A percentile compares a stretch with the other conserved stretches of the same genome.
phyloP scores from a whole-genome alignment of 2,888 invertebrate genomes.

The Mythimna loreyi region DNA sequence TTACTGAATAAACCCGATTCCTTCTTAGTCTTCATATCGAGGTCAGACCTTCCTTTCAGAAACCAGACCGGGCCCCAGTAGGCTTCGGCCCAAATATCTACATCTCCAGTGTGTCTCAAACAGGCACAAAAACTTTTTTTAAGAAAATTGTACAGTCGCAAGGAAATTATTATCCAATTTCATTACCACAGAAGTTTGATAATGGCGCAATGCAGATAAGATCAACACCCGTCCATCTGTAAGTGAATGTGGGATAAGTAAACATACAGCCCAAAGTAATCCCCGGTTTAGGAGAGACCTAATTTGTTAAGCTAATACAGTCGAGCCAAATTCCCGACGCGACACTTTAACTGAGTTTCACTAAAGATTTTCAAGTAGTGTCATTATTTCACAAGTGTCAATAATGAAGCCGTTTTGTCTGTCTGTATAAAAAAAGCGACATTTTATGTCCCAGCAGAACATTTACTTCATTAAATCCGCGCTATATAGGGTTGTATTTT shows the following conservation, averaged over 20 bases:
- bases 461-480: constrained; percentile 68
- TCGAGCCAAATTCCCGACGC: constrained; percentile 17
- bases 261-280: constrained; percentile 40
- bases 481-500: constrained; percentile 59
- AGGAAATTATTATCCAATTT: constrained; percentile 5
- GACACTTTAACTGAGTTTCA: constrained; percentile 5
- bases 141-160: background rate
- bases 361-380: constrained; percentile 1
- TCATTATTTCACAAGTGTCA: constrained; percentile 35
- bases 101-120: too few relatives aligned
- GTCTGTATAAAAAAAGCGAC: constrained; percentile 36
- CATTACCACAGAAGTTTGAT: constrained; percentile 14
- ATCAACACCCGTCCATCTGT: constrained; percentile 25
- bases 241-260: constrained; percentile 43
- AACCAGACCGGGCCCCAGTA: too few relatives aligned
- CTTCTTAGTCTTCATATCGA: too few relatives aligned
- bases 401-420: constrained; percentile 29
- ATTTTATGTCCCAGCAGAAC: constrained; percentile 64
- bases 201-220: constrained; percentile 46
- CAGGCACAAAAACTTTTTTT: too few relatives aligned
- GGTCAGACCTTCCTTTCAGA: too few relatives aligned
- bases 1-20: too few relatives aligned
- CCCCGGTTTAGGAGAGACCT: constrained; percentile 24
- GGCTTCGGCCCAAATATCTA: too few relatives aligned
- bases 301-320: constrained; percentile 48